Percentiles rank a stretch among this genome's conserved stretches.
Evolutionary conservation across 1,140 invertebrate genomes (phyloP).

Genomic region (Reticulitermes speratus): DNA sequence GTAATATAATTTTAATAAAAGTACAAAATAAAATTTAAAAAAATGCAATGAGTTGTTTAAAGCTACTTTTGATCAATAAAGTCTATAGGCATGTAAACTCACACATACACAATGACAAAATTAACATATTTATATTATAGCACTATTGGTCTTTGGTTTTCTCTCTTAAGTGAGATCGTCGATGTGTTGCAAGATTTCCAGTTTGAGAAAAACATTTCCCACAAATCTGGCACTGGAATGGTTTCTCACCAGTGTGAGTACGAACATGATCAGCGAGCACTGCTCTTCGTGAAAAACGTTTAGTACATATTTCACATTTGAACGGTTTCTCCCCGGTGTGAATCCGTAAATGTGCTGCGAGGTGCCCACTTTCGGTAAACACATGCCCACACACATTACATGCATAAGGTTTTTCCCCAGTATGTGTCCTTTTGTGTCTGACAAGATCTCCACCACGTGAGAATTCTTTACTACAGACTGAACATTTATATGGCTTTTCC

Average conservation of each 20-base stretch:
- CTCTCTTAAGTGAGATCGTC: slow-evolving; percentile 61
- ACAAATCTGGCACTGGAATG: background rate
- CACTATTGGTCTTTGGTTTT: slow-evolving; percentile 31
- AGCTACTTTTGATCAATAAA: too few species aligned
- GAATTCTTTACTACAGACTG: slow-evolving; percentile 57
- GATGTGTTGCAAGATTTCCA: slow-evolving; percentile 37
- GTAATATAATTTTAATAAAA: too few species aligned
- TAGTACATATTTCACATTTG: slow-evolving; percentile 36
- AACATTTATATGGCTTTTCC: slow-evolving; percentile 55
- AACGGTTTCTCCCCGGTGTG: slow-evolving; percentile 50
- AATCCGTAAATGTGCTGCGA: slow-evolving; percentile 46
- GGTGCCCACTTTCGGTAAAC: slow-evolving; percentile 41
- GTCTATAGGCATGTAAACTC: too few species aligned
- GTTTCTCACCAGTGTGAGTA: slow-evolving; percentile 22
- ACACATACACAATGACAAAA: too few species aligned
- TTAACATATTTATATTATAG: too few species aligned
- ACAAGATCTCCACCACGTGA: slow-evolving; percentile 55
- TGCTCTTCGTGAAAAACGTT: background rate
- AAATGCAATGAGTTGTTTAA: too few species aligned
- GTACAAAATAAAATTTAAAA: too few species aligned
- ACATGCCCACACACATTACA: slow-evolving; percentile 48
- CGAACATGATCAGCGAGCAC: background rate
- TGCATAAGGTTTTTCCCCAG: slow-evolving; percentile 51
- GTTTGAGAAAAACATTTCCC: slow-evolving; percentile 38
- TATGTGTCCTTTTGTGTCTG: slow-evolving; percentile 53